A percentile compares a stretch with the other conserved stretches of the same genome.
phyloP scores from a whole-genome alignment of 1,140 invertebrate species.

The Drosophila kurseongensis region DNA sequence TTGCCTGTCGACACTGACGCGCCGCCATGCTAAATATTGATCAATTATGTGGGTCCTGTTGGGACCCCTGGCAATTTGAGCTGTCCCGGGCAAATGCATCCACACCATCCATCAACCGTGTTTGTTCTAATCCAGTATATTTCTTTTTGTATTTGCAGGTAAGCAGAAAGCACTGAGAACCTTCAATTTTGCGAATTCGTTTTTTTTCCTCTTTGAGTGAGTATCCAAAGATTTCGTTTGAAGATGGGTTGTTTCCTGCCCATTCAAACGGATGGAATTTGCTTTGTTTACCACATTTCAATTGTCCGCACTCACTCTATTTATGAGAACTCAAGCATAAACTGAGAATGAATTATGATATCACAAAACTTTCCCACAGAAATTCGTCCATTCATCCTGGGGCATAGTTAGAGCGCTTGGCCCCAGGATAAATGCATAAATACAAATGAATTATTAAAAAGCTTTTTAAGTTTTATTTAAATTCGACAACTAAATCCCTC shows the following conservation, averaged over 20 bases:
- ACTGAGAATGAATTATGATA: conserved; percentile 12
- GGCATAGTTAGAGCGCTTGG: not conserved
- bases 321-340: conserved; percentile 26
- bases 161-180: conserved; percentile 65
- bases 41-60: conserved; percentile 61
- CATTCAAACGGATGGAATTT: conserved; percentile 42
- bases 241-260: conserved; percentile 50
- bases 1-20: conserved; percentile 61
- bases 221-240: conserved; percentile 42
- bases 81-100: conserved; percentile 38
- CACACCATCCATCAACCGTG: conserved; percentile 36
- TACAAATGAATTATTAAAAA: conserved; percentile 33
- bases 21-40: conserved; percentile 67
- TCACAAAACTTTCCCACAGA: conserved; percentile 52
- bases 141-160: conserved; percentile 57
- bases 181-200: conserved; percentile 24
- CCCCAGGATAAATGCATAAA: conserved; percentile 18
- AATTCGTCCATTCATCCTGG: not conserved
- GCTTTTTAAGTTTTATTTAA: conserved; percentile 23
- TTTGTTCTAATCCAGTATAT: conserved; percentile 46
- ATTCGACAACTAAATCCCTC: not conserved
- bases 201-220: conserved; percentile 22
- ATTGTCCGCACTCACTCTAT: conserved; percentile 8
- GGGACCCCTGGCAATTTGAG: conserved; percentile 38
- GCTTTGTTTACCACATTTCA: conserved; percentile 15